phyloP scores from a whole-genome alignment of 2,113 vertebrate species.

The Chlorodrepanis virens region DNA sequence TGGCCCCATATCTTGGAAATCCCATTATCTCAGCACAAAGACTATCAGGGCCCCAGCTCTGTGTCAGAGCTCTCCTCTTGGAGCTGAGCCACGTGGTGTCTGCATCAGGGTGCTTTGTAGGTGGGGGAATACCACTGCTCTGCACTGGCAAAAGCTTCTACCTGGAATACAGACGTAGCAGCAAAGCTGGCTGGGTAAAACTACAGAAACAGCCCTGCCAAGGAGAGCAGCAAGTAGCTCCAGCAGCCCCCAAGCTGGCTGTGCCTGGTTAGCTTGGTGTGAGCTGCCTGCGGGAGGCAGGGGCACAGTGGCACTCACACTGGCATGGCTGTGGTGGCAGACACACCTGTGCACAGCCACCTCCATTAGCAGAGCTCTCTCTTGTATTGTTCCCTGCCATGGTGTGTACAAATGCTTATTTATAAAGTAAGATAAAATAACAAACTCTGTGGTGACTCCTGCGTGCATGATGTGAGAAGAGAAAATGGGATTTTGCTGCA shows the following conservation, averaged over 20 bases:
- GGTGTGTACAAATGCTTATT: background rate
- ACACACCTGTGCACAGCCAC: background rate
- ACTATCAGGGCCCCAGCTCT: background rate
- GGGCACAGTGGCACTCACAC: rapidly evolving
- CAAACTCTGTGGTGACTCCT: background rate
- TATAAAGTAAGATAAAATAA: background rate
- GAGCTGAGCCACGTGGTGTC: rapidly evolving
- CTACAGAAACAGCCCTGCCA: background rate
- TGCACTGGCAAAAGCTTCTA: background rate
- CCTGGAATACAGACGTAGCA: background rate
- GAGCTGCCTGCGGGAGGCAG: background rate
- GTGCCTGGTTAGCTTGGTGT: background rate
- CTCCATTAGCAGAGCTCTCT: background rate
- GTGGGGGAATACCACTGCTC: background rate
- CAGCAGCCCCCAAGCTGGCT: background rate
- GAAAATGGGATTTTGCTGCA: background rate
- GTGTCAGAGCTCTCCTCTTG: background rate
- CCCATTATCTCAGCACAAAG: background rate
- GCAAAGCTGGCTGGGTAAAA: background rate
- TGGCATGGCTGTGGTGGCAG: background rate
- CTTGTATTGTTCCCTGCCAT: background rate
- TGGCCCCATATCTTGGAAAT: background rate
- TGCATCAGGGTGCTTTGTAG: background rate
- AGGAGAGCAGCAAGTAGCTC: background rate
- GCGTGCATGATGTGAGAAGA: background rate